Evolutionary conservation across 2,888 invertebrate genomes (phyloP).

Genomic region (Gibbula magus): DNA sequence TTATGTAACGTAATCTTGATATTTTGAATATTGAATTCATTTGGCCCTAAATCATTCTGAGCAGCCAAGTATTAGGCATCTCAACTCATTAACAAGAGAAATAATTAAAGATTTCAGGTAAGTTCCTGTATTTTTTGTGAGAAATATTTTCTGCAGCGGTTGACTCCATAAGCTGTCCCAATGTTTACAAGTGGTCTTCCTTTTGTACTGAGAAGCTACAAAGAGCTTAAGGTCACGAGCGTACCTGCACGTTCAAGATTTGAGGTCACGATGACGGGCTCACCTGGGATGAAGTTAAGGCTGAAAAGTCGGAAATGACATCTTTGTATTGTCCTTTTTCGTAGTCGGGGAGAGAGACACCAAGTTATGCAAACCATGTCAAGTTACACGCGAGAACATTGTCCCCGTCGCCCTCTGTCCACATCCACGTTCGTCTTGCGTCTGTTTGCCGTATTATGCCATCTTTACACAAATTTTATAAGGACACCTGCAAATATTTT

Average conservation of each 20-base stretch:
- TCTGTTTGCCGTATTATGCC: not conserved
- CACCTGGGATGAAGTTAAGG: not conserved
- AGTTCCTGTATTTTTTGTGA: not conserved
- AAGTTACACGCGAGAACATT: not conserved
- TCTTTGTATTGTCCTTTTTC: not conserved
- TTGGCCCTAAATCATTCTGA: too few relatives aligned
- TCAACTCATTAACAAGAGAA: too few relatives aligned
- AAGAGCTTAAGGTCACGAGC: not conserved
- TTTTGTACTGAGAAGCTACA: not conserved
- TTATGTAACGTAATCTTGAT: too few relatives aligned
- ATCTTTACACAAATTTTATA: not conserved
- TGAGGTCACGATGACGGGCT: not conserved
- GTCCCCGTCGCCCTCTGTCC: not conserved
- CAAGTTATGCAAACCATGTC: not conserved
- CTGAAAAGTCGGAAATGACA: not conserved
- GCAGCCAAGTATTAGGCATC: too few relatives aligned
- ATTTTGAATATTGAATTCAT: too few relatives aligned
- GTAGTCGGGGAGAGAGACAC: not conserved
- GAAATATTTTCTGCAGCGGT: not conserved
- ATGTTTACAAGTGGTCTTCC: not conserved
- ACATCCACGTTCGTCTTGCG: not conserved
- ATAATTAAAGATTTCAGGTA: too few relatives aligned
- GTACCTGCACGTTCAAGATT: not conserved
- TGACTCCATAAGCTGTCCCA: not conserved
- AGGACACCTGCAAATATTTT: conserved; percentile 10